Evolutionary conservation across 2,888 invertebrate species (phyloP).

Genomic region (Bembecia ichneumoniformis): DNA sequence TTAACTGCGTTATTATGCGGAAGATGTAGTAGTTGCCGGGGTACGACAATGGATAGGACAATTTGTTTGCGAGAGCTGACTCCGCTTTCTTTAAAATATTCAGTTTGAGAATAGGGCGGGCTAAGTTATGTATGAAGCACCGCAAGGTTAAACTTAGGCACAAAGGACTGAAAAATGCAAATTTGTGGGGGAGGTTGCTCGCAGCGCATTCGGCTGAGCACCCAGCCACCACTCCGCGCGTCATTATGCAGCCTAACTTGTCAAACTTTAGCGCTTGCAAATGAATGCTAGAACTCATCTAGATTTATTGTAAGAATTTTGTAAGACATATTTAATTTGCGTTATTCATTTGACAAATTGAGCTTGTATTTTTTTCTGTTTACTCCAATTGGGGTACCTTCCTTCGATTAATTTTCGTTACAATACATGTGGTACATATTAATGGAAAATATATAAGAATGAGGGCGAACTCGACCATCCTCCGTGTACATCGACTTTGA

Average conservation of each 20-base stretch:
- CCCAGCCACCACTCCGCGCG: conserved; percentile 23
- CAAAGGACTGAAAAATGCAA: conserved; percentile 52
- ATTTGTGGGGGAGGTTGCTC: conserved; percentile 29
- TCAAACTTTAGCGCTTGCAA: conserved; percentile 50
- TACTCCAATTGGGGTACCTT: too few species aligned
- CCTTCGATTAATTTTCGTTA: too few species aligned
- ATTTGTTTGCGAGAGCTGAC: conserved; percentile 14
- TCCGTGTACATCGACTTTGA: too few species aligned
- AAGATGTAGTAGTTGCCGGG: conserved; percentile 14
- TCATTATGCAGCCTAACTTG: conserved; percentile 57
- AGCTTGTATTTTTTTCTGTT: too few species aligned
- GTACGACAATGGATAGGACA: conserved; percentile 20
- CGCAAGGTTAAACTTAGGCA: conserved; percentile 24
- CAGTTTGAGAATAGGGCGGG: conserved; percentile 10
- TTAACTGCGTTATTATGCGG: conserved; percentile 18
- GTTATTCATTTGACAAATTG: too few species aligned
- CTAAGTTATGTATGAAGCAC: conserved; percentile 13
- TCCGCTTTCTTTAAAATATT: conserved; percentile 15
- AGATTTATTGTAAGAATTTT: conserved; percentile 9
- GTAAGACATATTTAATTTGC: background rate
- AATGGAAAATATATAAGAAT: too few species aligned
- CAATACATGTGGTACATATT: too few species aligned
- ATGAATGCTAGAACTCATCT: conserved; percentile 36
- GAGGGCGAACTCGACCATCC: too few species aligned
- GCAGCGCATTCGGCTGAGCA: conserved; percentile 2